These are phyloP conservation scores for Plestiodon gilberti DNA, from an alignment of 2,113 vertebrate genomes.

Conservation along the genomic window DNA sequence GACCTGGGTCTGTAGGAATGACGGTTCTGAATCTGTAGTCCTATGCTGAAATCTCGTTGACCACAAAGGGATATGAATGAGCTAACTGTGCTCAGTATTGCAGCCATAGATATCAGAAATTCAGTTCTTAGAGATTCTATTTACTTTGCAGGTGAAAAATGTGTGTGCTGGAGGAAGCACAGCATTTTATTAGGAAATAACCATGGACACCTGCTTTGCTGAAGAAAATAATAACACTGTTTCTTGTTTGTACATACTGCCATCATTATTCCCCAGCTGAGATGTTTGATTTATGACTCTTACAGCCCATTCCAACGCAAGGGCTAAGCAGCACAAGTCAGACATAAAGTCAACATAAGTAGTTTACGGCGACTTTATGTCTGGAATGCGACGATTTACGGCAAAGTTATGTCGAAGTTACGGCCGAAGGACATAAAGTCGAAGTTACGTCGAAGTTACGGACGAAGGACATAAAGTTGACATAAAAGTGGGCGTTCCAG, in stretches of 20 bases:
- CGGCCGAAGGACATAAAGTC: too few relatives aligned
- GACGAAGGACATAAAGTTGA: too few relatives aligned
- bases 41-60: background rate
- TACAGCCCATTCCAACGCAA: too few relatives aligned
- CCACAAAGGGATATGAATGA: background rate
- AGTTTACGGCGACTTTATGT: too few relatives aligned
- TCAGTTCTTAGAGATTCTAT: background rate
- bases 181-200: slow-evolving; percentile 1
- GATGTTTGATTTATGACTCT: slow-evolving; percentile 67
- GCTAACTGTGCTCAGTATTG: background rate
- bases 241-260: slow-evolving; percentile 46
- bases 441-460: too few relatives aligned
- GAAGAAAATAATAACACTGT: slow-evolving; percentile 11
- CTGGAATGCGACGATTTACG: too few relatives aligned
- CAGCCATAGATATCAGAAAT: background rate
- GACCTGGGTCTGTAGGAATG: background rate
- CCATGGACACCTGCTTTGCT: slow-evolving; percentile 1
- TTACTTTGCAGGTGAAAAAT: background rate
- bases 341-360: too few relatives aligned
- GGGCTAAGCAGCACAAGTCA: too few relatives aligned
- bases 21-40: background rate
- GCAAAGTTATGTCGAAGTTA: too few relatives aligned
- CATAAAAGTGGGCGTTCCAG: too few relatives aligned
- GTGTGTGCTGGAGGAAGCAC: background rate
- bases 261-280: slow-evolving; percentile 55